Evolutionary conservation across 2,113 vertebrate genomes (phyloP).

Genomic region (Oplegnathus fasciatus): DNA sequence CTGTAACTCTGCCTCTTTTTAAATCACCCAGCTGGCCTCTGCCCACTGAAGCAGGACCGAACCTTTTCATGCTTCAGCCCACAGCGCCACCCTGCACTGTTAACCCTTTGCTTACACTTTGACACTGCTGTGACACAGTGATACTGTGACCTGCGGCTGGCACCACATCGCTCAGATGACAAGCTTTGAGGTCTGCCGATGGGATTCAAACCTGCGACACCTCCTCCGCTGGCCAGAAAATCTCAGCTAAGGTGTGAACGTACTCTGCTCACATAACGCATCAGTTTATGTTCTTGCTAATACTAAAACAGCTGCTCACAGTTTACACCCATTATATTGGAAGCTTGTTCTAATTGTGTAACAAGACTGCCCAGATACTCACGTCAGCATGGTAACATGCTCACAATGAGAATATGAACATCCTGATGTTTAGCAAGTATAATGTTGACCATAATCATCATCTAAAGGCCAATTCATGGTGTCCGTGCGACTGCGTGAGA

Average conservation of each 20-base stretch:
- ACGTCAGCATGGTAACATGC: background rate
- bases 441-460: no score
- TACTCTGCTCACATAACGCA: background rate
- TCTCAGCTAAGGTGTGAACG: background rate
- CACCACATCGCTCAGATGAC: background rate
- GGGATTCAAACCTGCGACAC: conserved; percentile 18
- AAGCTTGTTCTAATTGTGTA: background rate
- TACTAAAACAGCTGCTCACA: background rate
- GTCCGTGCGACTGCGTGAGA: no score
- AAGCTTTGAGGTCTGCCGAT: background rate
- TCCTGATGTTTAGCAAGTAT: background rate
- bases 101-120: conserved; percentile 52
- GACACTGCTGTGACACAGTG: background rate
- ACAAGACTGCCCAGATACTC: background rate
- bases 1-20: conserved; percentile 60
- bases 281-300: background rate
- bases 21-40: conserved; percentile 64
- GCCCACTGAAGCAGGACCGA: conserved; percentile 55
- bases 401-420: background rate
- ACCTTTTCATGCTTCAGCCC: conserved; percentile 60
- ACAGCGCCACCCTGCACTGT: conserved; percentile 42
- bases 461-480: no score
- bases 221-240: background rate
- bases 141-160: conserved; percentile 15
- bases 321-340: background rate